These are phyloP conservation scores for Anthoscopus minutus DNA, from an alignment of 2,113 vertebrate species.

Conservation along the genomic window DNA sequence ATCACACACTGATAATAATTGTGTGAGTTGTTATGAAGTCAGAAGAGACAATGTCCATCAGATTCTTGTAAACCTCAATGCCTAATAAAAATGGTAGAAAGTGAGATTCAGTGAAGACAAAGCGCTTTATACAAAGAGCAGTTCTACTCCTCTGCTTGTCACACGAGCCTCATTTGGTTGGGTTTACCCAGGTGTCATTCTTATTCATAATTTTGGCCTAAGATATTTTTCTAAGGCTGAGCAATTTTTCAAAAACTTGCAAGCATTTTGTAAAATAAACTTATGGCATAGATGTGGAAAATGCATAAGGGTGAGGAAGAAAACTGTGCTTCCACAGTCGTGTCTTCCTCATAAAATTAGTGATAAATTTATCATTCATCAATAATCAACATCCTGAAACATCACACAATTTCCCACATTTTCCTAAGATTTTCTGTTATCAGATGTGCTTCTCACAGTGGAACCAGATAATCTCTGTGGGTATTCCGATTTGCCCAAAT, in stretches of 20 bases:
- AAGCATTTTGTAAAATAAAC: not conserved
- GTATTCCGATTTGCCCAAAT: not conserved
- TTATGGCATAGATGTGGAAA: not conserved
- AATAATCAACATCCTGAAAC: not conserved
- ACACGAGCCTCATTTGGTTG: not conserved
- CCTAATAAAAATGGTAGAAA: not conserved
- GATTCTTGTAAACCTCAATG: not conserved
- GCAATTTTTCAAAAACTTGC: not conserved
- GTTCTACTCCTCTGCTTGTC: not conserved
- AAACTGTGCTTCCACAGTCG: not conserved
- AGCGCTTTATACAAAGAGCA: not conserved
- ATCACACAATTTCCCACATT: not conserved
- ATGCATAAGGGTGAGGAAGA: not conserved
- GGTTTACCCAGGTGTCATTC: not conserved
- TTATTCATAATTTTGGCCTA: not conserved
- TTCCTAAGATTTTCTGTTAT: not conserved
- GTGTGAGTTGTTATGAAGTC: not conserved
- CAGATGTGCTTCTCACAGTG: not conserved
- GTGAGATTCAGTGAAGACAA: not conserved
- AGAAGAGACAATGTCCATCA: not conserved
- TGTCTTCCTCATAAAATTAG: not conserved
- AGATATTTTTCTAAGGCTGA: not conserved
- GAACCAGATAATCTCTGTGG: not conserved
- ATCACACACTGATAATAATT: not conserved
- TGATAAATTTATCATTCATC: not conserved